Conservation (phyloP, 1,140 invertebrate species). For the Diploscapter pachys region DNA sequence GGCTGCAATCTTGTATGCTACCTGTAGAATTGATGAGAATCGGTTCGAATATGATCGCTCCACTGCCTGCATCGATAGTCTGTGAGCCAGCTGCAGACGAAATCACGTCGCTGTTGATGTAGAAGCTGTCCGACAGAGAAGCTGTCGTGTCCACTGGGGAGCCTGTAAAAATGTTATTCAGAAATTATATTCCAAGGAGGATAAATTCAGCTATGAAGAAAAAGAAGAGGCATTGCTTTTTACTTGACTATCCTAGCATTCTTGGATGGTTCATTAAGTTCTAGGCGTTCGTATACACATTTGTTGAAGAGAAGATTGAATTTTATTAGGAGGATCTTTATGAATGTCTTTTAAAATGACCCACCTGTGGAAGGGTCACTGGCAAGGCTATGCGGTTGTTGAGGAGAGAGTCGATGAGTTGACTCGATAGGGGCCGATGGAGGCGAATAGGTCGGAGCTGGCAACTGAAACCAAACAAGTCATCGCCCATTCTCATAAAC, state of each 20-base stretch:
- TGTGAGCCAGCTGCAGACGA: conserved; percentile 31
- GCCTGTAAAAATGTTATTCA: conserved; percentile 8
- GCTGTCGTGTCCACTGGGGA: conserved; percentile 43
- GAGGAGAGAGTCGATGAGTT: background rate
- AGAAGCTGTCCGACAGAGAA: conserved; percentile 42
- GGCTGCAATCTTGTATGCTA: too few relatives aligned
- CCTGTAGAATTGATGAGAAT: conserved; percentile 1
- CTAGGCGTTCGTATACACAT: too few relatives aligned
- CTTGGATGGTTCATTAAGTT: too few relatives aligned
- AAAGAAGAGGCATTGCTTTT: too few relatives aligned
- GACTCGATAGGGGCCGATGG: conserved; percentile 29
- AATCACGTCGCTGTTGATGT: conserved; percentile 34
- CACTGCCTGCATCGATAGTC: conserved; percentile 6
- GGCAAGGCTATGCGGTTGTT: background rate
- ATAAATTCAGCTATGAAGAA: too few relatives aligned
- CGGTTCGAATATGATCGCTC: conserved; percentile 14
- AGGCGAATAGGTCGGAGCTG: conserved; percentile 41
- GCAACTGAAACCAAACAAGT: conserved; percentile 27
- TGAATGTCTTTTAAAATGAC: conserved; percentile 1
- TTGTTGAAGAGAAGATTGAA: conserved; percentile 7
- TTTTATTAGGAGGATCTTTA: conserved; percentile 3
- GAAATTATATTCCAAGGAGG: too few relatives aligned
- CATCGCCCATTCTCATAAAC: too few relatives aligned
- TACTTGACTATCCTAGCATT: too few relatives aligned
- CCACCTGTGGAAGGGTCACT: conserved; percentile 3